A percentile compares a stretch with the other conserved stretches of the same genome.
Conservation (phyloP, 2,888 invertebrate species). For the Pasiphila rectangulata region DNA sequence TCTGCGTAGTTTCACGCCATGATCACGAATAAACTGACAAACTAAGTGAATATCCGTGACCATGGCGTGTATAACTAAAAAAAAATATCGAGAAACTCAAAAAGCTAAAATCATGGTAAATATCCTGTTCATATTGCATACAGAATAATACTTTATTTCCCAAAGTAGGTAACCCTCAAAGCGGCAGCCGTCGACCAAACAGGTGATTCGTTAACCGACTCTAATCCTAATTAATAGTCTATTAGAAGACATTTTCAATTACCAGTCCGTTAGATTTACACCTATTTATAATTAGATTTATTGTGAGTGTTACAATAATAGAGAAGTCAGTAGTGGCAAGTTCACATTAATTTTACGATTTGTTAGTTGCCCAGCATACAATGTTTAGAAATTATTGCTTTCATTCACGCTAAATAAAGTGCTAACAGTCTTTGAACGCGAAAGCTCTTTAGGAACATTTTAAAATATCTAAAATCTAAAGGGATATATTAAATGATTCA, state of each 20-base stretch:
- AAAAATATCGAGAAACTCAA: no score
- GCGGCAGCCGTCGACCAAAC: constrained; percentile 42
- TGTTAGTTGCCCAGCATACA: background rate
- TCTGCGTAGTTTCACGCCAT: no score
- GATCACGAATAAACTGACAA: no score
- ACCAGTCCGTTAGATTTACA: constrained; percentile 68
- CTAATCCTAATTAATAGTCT: constrained; percentile 75
- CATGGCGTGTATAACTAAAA: no score
- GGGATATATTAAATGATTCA: no score
- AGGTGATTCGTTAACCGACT: constrained; percentile 65
- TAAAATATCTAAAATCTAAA: no score
- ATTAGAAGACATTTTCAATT: constrained; percentile 75
- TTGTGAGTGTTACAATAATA: constrained; percentile 19
- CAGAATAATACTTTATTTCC: constrained; percentile 19
- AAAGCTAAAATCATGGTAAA: no score
- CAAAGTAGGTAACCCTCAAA: constrained; percentile 38
- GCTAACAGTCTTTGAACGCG: no score
- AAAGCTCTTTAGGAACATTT: no score
- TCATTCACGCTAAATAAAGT: background rate
- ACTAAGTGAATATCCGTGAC: no score
- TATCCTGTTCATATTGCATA: no score
- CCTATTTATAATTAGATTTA: constrained; percentile 22
- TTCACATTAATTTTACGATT: constrained; percentile 4
- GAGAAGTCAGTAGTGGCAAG: constrained; percentile 7
- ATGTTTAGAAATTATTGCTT: background rate